phyloP scores from a whole-genome alignment of 2,888 invertebrate genomes.

The Drosophila anceps region DNA sequence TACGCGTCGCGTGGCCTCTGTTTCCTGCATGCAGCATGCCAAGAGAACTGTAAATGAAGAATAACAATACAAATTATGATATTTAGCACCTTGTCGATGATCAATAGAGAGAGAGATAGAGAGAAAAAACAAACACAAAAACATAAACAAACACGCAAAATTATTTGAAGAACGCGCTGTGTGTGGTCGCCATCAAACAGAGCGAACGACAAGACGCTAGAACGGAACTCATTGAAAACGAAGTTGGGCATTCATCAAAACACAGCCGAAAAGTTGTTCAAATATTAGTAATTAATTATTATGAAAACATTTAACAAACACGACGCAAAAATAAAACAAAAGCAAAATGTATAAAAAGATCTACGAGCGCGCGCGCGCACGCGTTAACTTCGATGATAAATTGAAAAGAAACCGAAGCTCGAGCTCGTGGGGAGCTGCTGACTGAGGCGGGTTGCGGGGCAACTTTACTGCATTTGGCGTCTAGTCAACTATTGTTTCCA shows the following conservation, averaged over 20 bases:
- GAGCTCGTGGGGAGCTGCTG: slow-evolving; percentile 2
- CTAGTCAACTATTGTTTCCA: slow-evolving; percentile 60
- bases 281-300: slow-evolving; percentile 78
- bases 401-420: slow-evolving; percentile 39
- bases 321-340: slow-evolving; percentile 28
- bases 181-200: slow-evolving; percentile 63
- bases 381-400: slow-evolving; percentile 66
- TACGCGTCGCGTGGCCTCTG: slow-evolving; percentile 92
- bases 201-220: slow-evolving; percentile 22
- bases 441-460: slow-evolving; percentile 16
- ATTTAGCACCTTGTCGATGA: slow-evolving; percentile 35
- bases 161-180: slow-evolving; percentile 36
- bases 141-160: slow-evolving; percentile 1
- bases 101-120: not conserved
- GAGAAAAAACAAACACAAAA: not conserved
- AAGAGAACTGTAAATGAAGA: slow-evolving; percentile 87
- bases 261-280: slow-evolving; percentile 56
- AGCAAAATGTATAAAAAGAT: slow-evolving; percentile 25
- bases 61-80: slow-evolving; percentile 12
- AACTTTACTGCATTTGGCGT: slow-evolving; percentile 8
- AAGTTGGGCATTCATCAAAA: slow-evolving; percentile 69
- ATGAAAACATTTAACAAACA: slow-evolving; percentile 66
- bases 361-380: slow-evolving; percentile 54
- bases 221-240: slow-evolving; percentile 70
- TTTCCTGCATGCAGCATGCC: slow-evolving; percentile 89